A percentile compares a stretch with the other conserved stretches of the same genome.
These are phyloP conservation scores for Bombyx huttoni DNA, from an alignment of 2,888 invertebrate genomes.

Conservation along the genomic window DNA sequence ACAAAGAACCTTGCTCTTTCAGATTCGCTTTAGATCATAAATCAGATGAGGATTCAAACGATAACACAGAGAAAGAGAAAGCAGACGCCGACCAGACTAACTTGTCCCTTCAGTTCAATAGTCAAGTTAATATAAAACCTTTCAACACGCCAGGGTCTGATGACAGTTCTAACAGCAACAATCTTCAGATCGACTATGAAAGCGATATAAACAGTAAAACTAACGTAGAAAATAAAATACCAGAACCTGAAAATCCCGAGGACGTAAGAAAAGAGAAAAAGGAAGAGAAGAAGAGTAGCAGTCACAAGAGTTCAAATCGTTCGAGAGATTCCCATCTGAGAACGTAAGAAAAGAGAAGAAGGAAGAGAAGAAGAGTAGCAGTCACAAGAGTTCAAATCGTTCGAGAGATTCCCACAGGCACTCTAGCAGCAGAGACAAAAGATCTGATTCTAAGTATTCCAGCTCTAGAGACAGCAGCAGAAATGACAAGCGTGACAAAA, in stretches of 20 bases:
- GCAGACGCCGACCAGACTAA: slow-evolving; percentile 31
- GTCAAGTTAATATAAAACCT: slow-evolving; percentile 50
- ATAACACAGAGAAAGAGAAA: slow-evolving; percentile 41
- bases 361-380: slow-evolving; percentile 39
- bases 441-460: slow-evolving; percentile 49
- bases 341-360: slow-evolving; percentile 47
- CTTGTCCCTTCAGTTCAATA: slow-evolving; percentile 47
- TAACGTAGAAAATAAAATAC: slow-evolving; percentile 39
- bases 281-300: slow-evolving; percentile 39
- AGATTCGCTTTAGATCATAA: slow-evolving; percentile 54
- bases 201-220: slow-evolving; percentile 61
- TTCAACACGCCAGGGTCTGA: slow-evolving; percentile 53
- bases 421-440: slow-evolving; percentile 53
- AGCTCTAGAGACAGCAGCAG: slow-evolving; percentile 46
- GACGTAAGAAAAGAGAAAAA: slow-evolving; percentile 47
- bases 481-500: slow-evolving; percentile 50
- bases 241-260: slow-evolving; percentile 41
- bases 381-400: slow-evolving; percentile 49
- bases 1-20: slow-evolving; percentile 47
- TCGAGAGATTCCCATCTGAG: too few relatives aligned
- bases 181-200: slow-evolving; percentile 59
- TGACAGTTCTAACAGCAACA: slow-evolving; percentile 61
- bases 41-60: slow-evolving; percentile 32
- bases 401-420: slow-evolving; percentile 54
- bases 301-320: slow-evolving; percentile 49